These are phyloP conservation scores for Clanis bilineata DNA, from an alignment of 2,888 invertebrate genomes.

Conservation along the genomic window DNA sequence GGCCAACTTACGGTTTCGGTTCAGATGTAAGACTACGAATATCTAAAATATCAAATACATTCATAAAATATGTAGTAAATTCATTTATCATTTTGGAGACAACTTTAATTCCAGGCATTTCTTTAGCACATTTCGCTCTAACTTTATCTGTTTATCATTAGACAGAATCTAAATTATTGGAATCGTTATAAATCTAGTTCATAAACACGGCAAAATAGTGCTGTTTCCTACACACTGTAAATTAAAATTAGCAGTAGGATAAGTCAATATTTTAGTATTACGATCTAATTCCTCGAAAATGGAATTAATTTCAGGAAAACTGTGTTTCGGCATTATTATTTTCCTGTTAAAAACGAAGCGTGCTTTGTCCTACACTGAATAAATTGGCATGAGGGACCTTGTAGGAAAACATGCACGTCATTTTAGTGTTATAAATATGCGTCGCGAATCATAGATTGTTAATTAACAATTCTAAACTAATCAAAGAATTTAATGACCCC, in stretches of 20 bases:
- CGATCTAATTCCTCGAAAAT: neutral
- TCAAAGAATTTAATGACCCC: slow-evolving; percentile 59
- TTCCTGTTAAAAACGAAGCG: neutral
- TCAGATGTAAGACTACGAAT: neutral
- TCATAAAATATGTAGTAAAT: neutral
- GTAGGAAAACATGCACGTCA: neutral
- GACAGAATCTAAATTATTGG: neutral
- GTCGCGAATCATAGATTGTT: slow-evolving; percentile 31
- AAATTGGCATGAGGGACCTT: neutral
- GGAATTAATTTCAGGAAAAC: neutral
- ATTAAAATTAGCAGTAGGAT: neutral
- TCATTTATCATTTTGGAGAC: neutral
- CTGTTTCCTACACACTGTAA: neutral
- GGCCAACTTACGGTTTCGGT: neutral
- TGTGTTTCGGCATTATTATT: neutral
- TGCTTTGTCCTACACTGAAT: neutral
- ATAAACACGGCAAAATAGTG: neutral
- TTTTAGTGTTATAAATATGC: neutral
- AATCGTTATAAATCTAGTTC: neutral
- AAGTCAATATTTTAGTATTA: neutral
- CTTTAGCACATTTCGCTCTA: neutral
- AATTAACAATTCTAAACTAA: slow-evolving; percentile 61
- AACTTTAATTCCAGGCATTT: neutral
- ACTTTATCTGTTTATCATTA: neutral
- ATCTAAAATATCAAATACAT: neutral